Evolutionary conservation across 2,113 vertebrate genomes (phyloP).

Genomic region (Talpa occidentalis): DNA sequence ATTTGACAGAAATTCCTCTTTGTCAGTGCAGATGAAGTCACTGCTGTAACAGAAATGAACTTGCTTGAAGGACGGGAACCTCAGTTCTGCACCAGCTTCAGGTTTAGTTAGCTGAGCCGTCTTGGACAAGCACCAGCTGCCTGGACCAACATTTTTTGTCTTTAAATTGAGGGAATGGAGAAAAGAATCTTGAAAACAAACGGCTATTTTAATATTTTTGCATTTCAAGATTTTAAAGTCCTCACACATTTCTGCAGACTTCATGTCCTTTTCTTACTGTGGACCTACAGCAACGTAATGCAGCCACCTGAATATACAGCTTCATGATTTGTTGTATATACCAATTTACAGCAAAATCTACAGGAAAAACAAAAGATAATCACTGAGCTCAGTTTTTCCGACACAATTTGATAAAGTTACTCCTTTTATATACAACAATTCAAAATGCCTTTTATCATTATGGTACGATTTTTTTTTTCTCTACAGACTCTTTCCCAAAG

Average conservation of each 20-base stretch:
- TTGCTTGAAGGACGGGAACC: neutral
- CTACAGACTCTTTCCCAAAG: neutral
- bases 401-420: neutral
- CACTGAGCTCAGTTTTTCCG: neutral
- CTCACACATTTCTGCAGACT: neutral
- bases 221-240: neutral
- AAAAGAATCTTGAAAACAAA: neutral
- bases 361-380: neutral
- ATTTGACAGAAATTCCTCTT: constrained; percentile 20
- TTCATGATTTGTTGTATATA: neutral
- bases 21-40: neutral
- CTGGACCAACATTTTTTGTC: neutral
- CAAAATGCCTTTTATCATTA: neutral
- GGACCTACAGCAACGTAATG: neutral
- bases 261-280: neutral
- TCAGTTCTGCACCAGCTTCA: neutral
- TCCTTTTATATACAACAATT: neutral
- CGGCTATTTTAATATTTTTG: neutral
- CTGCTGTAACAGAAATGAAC: neutral
- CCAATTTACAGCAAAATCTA: neutral
- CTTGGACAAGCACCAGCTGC: neutral
- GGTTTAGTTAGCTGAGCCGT: neutral
- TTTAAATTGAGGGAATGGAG: neutral
- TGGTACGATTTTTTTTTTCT: neutral
- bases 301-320: neutral